Base-by-base conservation (phyloP, 2,797 vertebrate genomes). In the Oophaga sylvatica region DNA sequence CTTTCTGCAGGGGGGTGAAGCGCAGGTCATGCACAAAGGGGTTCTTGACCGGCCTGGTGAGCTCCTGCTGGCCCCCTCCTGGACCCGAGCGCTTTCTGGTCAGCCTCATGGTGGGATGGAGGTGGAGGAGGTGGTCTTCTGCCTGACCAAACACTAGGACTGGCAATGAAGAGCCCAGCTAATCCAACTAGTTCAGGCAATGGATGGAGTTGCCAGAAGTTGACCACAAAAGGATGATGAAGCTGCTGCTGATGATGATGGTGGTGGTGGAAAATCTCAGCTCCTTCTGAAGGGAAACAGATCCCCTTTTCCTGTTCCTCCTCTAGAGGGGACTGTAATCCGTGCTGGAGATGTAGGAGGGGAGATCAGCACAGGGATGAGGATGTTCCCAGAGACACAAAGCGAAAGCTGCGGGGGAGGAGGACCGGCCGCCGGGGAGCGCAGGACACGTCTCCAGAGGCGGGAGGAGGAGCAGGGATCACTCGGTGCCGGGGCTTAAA, bases 11-110 rank as follows among this genome's bases (percentile, higher is more conserved):
- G 26, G 95, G 92, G 91, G 94, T 95, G 92, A 97, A 94, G 92
- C 96, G 96, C 93, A 98, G 94, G 92, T 97, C 95, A 93, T 98
- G 97, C 92, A 96, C 97, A 94, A 99, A 99, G 41, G 98, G 97
- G 94, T 98, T 98, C 92, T 95, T 95, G 91, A 96, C 92, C 76
- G 97, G 97, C 85, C 96, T 96, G 89, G 96, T 95, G 90, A 95
- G 96, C 91, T 95, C 96, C 90, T 95, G 94, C 90, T 95, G 91
- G 73, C 95, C 94, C 91, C 93, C 95, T 86, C 94, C 94, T 92
- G 75, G 56, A 1, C 63, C 87, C 79, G 68, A 45, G 48, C 88
- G 79, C 79, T 83, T 89, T 75, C 84, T 89, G 79, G 48, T 71
- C 80, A 89, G 84, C 73, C 84, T 86, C 88, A 89, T 88, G 75